Percentiles rank a stretch among this genome's conserved stretches.
phyloP scores from a whole-genome alignment of 2,113 vertebrate species.

The Crotalus tigris region DNA sequence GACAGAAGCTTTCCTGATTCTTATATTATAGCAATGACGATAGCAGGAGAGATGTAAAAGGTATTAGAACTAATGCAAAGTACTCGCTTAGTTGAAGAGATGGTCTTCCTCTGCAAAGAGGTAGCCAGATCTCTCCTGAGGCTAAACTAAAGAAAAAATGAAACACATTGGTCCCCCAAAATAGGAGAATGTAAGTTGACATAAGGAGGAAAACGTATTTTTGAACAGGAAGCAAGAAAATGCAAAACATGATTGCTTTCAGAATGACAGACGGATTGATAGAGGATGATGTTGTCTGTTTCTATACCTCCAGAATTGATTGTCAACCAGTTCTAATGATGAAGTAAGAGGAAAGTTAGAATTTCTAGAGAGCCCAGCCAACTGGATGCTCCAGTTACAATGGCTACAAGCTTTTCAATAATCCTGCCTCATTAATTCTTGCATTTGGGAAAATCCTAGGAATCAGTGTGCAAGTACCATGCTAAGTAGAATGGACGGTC shows the following conservation, averaged over 20 bases:
- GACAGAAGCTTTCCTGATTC: background rate
- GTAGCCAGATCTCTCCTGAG: background rate
- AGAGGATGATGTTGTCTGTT: background rate
- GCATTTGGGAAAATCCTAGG: background rate
- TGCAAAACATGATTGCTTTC: background rate
- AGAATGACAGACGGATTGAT: background rate
- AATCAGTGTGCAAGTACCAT: background rate
- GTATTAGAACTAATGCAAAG: background rate
- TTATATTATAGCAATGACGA: background rate
- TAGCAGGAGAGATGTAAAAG: background rate
- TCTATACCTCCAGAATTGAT: background rate
- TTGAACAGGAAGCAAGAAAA: background rate
- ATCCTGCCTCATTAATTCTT: background rate
- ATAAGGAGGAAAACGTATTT: background rate
- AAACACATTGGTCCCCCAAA: background rate
- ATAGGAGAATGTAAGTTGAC: background rate
- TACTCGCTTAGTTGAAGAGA: background rate
- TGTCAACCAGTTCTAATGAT: background rate
- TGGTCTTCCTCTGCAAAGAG: background rate
- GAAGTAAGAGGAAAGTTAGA: background rate
- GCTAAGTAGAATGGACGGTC: background rate
- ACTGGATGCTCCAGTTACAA: background rate
- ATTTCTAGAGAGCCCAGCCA: background rate
- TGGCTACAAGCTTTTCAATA: background rate
- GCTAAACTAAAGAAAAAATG: background rate